Evolutionary conservation across 2,113 vertebrate species (phyloP), one percentile per base, ranked within the genome.

Genomic region (Seriola dumerili): DNA sequence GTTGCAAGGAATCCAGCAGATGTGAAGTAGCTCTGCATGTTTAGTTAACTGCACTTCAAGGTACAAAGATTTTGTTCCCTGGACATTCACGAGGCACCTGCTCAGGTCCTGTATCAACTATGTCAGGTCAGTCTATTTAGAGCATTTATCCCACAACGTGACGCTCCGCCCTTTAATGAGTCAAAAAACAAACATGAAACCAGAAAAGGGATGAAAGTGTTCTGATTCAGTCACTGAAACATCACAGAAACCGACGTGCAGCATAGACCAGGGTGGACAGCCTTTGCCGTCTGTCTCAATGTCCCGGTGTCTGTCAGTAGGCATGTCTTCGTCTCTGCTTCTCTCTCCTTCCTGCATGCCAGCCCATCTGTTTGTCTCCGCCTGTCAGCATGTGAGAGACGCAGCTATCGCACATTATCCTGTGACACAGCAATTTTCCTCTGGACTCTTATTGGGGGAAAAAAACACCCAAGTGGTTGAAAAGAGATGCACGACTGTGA

Each of bases 361-460:
- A 62, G 64, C 23, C 32, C 40, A 13, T 46, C 64, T 75, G 38
- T 72, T 64, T 32, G 75, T 48, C 25, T 68, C 34, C 4, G 4
- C 34, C 67, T 63, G 69, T 74, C 79, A 71, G 73, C 46, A 40
- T 36, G 44, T 8, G 23, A 61, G 46, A 78, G 66, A 73, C 3
- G n/a, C 76, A 52, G 79, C 69, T 34, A 78, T 82, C 52, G 3
- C 69, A 57, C 63, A 29, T 23, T 64, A 70, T 83, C 58, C 70
- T 48, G 72, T 72, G 81, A 80, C 76, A 83, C 63, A 76, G 73
- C 78, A 55, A 58, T 81, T 83, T 90, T 70, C 63, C 64, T 34
- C 19, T 48, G 46, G 68, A 70, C 72, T 64, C 67, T 62, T 75
- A 77, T 14, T 78, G 72, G 38, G 25, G 29, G 29, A 29, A 36